Conservation (phyloP, 2,888 invertebrate species). For the Frankliniella intonsa region DNA sequence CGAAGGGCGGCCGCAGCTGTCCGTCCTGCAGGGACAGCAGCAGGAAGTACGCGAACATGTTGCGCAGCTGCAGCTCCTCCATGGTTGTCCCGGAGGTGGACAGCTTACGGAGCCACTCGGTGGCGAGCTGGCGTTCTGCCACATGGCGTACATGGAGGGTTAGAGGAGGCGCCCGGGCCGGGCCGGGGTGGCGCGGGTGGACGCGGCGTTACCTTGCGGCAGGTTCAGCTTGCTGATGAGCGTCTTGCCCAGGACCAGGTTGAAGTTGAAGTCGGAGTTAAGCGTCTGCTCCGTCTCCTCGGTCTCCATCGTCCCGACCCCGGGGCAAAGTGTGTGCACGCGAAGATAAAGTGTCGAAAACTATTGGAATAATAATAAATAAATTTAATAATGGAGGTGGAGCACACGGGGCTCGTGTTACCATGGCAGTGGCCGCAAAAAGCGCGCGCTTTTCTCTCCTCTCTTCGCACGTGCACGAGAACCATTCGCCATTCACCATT, state of each 20-base stretch:
- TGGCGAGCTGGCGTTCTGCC: neutral
- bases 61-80: conserved; percentile 52
- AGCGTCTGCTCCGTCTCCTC: conserved; percentile 2
- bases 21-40: conserved; percentile 50
- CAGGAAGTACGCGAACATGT: conserved; percentile 53
- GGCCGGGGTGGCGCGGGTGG: too few species aligned
- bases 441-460: too few species aligned
- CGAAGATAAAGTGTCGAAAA: too few species aligned
- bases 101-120: neutral
- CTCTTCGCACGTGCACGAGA: too few species aligned
- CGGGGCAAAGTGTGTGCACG: neutral
- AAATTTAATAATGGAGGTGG: too few species aligned
- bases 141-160: too few species aligned
- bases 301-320: neutral
- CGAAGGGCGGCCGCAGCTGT: conserved; percentile 50
- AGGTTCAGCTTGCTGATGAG: neutral
- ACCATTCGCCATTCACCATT: too few species aligned
- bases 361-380: too few species aligned
- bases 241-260: conserved; percentile 5
- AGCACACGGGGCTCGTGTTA: too few species aligned
- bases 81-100: conserved; percentile 43
- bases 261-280: conserved; percentile 20
- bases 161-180: too few species aligned
- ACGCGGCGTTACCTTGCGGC: neutral
- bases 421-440: too few species aligned